phyloP scores from a whole-genome alignment of 92 coral and sea anemone species.

The Parazoanthus swiftii region DNA sequence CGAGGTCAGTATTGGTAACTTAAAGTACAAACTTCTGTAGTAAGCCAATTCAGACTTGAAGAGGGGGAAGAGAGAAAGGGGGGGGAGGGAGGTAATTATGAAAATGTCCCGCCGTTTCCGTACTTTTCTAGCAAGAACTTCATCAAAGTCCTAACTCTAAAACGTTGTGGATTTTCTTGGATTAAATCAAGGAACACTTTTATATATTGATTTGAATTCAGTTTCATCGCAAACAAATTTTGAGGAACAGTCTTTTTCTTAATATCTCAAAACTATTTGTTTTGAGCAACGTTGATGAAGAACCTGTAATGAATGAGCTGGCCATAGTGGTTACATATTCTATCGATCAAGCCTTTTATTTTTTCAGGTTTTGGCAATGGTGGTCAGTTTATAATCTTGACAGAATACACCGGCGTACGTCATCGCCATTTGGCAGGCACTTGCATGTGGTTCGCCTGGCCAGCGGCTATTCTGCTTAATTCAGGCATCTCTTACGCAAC shows the following conservation, averaged over 20 bases:
- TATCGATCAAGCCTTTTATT: neutral
- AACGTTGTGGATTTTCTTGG: neutral
- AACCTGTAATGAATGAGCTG: too few species aligned
- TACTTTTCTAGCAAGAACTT: too few species aligned
- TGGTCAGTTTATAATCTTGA: neutral
- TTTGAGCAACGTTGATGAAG: neutral
- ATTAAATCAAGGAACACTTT: neutral
- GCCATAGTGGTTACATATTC: neutral
- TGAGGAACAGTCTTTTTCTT: neutral
- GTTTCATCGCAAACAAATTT: neutral
- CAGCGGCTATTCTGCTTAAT: constrained; percentile 9
- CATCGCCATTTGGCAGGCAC: constrained; percentile 11
- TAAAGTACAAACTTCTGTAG: neutral
- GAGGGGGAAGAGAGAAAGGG: neutral
- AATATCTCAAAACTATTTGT: neutral
- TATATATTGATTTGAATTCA: neutral
- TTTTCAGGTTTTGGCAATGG: constrained; percentile 8
- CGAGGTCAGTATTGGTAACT: constrained; percentile 44
- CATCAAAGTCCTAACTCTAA: neutral
- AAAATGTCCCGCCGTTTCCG: too few species aligned
- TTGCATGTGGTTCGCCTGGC: constrained; percentile 13
- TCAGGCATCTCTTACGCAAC: constrained; percentile 8
- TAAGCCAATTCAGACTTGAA: neutral
- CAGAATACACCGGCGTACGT: constrained; percentile 6
- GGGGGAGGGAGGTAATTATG: neutral